phyloP scores from a whole-genome alignment of 2,113 vertebrate species.

The Hippocampus mohnikei region DNA sequence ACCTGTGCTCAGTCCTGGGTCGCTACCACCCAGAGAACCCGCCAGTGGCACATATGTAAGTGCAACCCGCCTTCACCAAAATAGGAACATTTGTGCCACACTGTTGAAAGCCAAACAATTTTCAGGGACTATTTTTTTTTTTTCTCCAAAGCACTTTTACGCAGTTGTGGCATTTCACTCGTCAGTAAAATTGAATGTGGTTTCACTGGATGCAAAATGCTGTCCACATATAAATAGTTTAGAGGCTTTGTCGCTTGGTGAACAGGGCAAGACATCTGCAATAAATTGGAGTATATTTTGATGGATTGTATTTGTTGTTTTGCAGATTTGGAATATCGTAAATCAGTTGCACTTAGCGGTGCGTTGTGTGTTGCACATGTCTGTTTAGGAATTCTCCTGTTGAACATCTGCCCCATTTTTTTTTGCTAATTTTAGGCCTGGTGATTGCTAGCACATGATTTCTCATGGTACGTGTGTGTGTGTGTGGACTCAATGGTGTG shows the following conservation, averaged over 20 bases:
- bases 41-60: slow-evolving; percentile 82
- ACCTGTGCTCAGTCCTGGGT: slow-evolving; percentile 81
- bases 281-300: slow-evolving; percentile 13
- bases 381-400: slow-evolving; percentile 30
- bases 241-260: slow-evolving; percentile 7
- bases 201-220: neutral
- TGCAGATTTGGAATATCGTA: slow-evolving; percentile 23
- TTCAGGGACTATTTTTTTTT: slow-evolving; percentile 2
- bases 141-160: neutral
- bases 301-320: slow-evolving; percentile 32
- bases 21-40: slow-evolving; percentile 84
- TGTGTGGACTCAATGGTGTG: slow-evolving; percentile 16
- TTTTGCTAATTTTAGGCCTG: slow-evolving; percentile 29
- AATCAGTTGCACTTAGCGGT: slow-evolving; percentile 39
- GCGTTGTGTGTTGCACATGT: slow-evolving; percentile 13
- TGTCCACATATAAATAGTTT: neutral
- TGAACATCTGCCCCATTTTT: slow-evolving; percentile 40
- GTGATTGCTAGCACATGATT: slow-evolving; percentile 46
- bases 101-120: neutral
- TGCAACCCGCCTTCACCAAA: neutral
- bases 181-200: slow-evolving; percentile 6
- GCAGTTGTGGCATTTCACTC: slow-evolving; percentile 12
- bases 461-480: slow-evolving; percentile 15
- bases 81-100: neutral
- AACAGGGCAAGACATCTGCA: slow-evolving; percentile 23